phyloP scores from a whole-genome alignment of 2,113 vertebrate genomes.

The Pachycephala philippinensis region DNA sequence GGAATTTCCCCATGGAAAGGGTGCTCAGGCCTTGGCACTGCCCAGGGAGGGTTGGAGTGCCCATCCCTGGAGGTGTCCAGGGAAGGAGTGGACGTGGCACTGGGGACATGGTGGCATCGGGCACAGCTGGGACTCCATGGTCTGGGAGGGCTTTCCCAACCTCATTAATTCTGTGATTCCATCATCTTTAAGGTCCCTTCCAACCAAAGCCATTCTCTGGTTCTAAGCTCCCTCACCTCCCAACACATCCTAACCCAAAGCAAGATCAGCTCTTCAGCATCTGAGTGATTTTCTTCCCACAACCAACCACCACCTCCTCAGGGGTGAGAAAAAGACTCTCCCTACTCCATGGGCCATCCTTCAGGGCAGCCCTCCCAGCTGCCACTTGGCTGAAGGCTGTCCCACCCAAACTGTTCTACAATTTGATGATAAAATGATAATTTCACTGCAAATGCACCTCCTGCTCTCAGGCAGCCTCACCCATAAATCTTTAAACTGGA shows the following conservation, averaged over 20 bases:
- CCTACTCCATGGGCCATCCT: background rate
- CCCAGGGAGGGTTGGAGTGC: background rate
- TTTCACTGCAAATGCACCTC: background rate
- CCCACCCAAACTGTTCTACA: background rate
- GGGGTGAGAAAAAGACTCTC: background rate
- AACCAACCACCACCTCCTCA: background rate
- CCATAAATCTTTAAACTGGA: background rate
- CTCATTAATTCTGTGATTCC: background rate
- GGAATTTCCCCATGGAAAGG: background rate
- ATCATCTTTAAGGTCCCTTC: background rate
- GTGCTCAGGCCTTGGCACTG: accelerated
- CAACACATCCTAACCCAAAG: background rate
- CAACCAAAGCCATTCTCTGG: background rate
- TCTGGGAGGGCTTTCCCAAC: background rate
- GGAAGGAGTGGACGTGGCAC: too few relatives aligned
- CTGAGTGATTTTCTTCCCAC: background rate
- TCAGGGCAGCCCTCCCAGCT: background rate
- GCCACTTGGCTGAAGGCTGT: too few relatives aligned
- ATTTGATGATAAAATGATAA: accelerated
- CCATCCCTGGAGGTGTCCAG: background rate
- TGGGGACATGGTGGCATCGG: background rate
- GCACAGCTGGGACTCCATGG: background rate
- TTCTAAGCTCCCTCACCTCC: background rate
- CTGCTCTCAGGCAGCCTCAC: background rate
- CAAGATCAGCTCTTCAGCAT: too few relatives aligned